phyloP scores from a whole-genome alignment of 2,888 invertebrate genomes.

The Idaea dimidiata region DNA sequence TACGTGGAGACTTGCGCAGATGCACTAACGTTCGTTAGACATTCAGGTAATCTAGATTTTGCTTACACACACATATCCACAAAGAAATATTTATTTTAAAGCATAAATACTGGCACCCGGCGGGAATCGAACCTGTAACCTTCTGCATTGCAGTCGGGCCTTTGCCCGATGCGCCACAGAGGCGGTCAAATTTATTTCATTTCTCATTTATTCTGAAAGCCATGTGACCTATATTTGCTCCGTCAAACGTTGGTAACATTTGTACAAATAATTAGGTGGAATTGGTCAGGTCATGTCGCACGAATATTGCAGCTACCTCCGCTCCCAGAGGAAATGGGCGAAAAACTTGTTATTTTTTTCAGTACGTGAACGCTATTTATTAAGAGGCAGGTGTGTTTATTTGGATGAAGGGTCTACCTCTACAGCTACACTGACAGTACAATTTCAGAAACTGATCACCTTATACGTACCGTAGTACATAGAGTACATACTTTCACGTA shows the following conservation, averaged over 20 bases:
- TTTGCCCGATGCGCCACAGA: no score
- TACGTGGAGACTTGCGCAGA: slow-evolving; percentile 5
- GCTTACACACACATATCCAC: no score
- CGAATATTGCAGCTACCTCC: slow-evolving; percentile 24
- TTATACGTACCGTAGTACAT: no score
- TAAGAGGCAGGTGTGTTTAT: slow-evolving; percentile 29
- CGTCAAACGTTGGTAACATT: slow-evolving; percentile 13
- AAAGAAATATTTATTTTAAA: no score
- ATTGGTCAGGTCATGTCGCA: slow-evolving; percentile 16
- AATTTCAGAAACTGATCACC: neutral
- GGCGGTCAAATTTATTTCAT: neutral
- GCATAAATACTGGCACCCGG: no score
- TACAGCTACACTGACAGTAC: neutral
- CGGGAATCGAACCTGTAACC: no score
- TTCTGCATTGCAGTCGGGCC: no score
- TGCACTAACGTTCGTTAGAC: neutral
- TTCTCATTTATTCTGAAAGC: neutral
- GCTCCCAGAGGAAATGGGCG: slow-evolving; percentile 21
- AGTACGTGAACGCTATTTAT: slow-evolving; percentile 28
- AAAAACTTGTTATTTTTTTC: slow-evolving; percentile 30
- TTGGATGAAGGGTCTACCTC: slow-evolving; percentile 16
- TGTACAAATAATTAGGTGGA: slow-evolving; percentile 29
- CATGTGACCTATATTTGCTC: neutral
- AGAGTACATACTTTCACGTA: no score
- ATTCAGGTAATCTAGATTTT: neutral